Evolutionary conservation across 2,888 invertebrate genomes (phyloP), one percentile per base, ranked within the genome.

Genomic region (Chorisops tibialis): DNA sequence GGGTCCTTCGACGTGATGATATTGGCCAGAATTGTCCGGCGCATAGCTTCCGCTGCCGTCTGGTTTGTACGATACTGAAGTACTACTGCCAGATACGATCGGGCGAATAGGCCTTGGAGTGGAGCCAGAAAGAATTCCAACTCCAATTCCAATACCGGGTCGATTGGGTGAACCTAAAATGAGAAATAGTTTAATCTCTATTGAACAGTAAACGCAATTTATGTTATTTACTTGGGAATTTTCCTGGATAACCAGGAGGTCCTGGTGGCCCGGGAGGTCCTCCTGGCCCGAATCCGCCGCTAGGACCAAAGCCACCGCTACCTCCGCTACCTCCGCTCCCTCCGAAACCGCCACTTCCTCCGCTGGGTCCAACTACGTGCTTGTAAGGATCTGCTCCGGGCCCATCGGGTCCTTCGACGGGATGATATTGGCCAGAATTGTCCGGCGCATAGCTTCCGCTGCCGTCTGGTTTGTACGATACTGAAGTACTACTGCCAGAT

Each of bases 251-350:
- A 39, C 69, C 71, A 5, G 68, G 70, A 9, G 72, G 69, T 12
- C 67, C 68, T 41, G 69, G 75, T 35, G 79, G 78, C 11, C 60
- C 56, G 47, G 62, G 41, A 59, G 43, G 47, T 43, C 58, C 61
- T 30, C 49, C 52, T 41, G 41, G 39, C 41, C 52, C 63, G 19
- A 12, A 21, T 43, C 59, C 52, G 14, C 64, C 64, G n/a, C 19
- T 22, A 6, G 47, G 35, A 30, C 67, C 63, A 62, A 62, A 54
- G 30, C 61, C 64, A 22, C 67, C 69, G 21, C 60, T 59, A 11
- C 61, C 64, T 1, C 67, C 69, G 21, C 60, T 59, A 11, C 61
- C 64, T 1, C 67, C 68, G 4, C 21, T 14, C 19, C 66, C 63
- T 21, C 66, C 64, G 16, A 43, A 62, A 6, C 63, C 58, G 3